Conservation (phyloP, 2,113 vertebrate species). For the Prietella phreatophila region DNA sequence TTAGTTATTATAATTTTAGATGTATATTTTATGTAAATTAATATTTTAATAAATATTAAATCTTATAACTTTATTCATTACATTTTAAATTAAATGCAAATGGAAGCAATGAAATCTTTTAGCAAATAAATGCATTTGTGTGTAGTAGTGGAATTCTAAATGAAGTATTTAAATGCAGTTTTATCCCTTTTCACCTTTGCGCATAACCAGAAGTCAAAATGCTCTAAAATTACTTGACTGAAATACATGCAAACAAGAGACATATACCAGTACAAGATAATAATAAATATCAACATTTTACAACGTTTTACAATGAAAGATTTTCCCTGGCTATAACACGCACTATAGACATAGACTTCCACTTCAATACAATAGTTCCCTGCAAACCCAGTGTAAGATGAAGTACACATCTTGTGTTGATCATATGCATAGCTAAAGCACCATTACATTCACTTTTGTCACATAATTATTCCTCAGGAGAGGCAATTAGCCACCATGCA, state of each 20-base stretch:
- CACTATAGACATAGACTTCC: slow-evolving; percentile 20
- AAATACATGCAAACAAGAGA: not conserved
- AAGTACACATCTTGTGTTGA: slow-evolving; percentile 57
- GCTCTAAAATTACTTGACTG: not conserved
- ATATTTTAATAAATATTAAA: not conserved
- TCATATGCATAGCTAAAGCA: slow-evolving; percentile 48
- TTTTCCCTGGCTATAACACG: not conserved
- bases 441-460: slow-evolving; percentile 70
- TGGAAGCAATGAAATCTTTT: not conserved
- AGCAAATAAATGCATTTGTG: not conserved
- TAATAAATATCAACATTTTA: not conserved
- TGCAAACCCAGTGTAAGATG: slow-evolving; percentile 56
- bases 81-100: not conserved
- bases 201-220: not conserved
- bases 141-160: not conserved
- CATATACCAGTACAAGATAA: not conserved
- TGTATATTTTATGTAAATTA: not conserved
- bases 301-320: not conserved
- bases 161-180: not conserved
- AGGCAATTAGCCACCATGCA: slow-evolving; percentile 70
- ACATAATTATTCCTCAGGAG: slow-evolving; percentile 71
- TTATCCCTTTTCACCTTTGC: not conserved
- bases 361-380: slow-evolving; percentile 61
- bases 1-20: not conserved
- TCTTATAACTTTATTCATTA: not conserved